Evolutionary conservation across 2,113 vertebrate species (phyloP).

Genomic region (Puma concolor): DNA sequence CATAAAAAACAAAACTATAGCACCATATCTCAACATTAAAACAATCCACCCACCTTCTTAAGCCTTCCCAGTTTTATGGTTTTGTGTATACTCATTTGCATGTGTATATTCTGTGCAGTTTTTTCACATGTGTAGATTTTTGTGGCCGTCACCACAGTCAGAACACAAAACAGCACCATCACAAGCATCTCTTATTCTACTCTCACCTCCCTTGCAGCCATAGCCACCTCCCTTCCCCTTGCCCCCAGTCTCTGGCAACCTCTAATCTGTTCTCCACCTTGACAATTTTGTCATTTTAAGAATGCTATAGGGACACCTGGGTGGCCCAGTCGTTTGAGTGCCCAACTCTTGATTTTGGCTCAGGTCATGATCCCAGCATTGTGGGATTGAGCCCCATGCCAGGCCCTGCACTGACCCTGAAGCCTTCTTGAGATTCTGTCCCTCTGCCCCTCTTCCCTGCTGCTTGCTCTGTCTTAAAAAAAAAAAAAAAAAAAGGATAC

Average conservation of each 20-base stretch:
- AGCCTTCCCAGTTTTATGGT: not conserved
- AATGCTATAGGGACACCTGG: not conserved
- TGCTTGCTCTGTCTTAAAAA: no score
- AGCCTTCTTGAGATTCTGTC: no score
- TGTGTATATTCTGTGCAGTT: not conserved
- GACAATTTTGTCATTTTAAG: slow-evolving; percentile 9
- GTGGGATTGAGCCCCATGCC: no score
- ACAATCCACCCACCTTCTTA: not conserved
- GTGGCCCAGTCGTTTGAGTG: no score
- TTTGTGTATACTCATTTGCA: not conserved
- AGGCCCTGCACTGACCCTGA: no score
- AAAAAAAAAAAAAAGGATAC: not conserved
- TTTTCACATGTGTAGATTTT: not conserved
- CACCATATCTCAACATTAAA: not conserved
- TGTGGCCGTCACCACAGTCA: not conserved
- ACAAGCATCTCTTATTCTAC: not conserved
- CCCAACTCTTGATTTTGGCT: no score
- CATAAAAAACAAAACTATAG: not conserved
- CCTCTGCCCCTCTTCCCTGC: no score
- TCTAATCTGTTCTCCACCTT: not conserved
- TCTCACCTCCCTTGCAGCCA: not conserved
- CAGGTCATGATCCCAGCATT: no score
- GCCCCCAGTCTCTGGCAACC: not conserved
- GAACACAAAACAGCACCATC: not conserved
- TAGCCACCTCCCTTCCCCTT: not conserved